phyloP scores from a whole-genome alignment of 2,888 invertebrate genomes.

The Charanyca ferruginea region DNA sequence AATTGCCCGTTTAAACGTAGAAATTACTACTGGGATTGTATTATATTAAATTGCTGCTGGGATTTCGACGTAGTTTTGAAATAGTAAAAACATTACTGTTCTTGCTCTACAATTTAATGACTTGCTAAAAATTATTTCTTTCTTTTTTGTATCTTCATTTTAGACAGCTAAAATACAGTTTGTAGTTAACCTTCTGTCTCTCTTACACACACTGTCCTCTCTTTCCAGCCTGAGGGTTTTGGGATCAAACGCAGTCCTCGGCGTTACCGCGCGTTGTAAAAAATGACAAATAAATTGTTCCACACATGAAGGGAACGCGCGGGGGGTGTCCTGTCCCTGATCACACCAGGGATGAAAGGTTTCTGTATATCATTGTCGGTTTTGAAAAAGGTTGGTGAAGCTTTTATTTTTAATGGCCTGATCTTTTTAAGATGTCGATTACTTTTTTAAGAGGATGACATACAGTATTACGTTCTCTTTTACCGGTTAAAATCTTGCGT shows the following conservation, averaged over 20 bases:
- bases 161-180: neutral
- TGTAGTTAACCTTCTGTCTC: conserved; percentile 34
- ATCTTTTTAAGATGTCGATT: neutral
- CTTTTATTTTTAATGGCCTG: neutral
- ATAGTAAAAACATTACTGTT: no score
- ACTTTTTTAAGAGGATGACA: neutral
- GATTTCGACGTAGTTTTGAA: no score
- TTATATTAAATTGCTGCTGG: no score
- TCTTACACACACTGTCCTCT: neutral
- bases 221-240: conserved; percentile 44
- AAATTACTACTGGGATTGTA: no score
- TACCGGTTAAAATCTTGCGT: no score
- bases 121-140: no score
- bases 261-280: conserved; percentile 46
- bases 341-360: conserved; percentile 1
- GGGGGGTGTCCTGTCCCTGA: conserved; percentile 22
- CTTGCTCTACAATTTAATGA: no score
- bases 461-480: neutral
- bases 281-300: conserved; percentile 62
- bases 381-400: conserved; percentile 1
- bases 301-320: conserved; percentile 16
- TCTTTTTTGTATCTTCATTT: no score
- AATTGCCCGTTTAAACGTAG: no score
- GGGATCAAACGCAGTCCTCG: conserved; percentile 56
- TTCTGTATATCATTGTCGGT: conserved; percentile 5